Base-by-base conservation (phyloP, 2,888 invertebrate genomes). In the Onthophagus sagittarius region DNA sequence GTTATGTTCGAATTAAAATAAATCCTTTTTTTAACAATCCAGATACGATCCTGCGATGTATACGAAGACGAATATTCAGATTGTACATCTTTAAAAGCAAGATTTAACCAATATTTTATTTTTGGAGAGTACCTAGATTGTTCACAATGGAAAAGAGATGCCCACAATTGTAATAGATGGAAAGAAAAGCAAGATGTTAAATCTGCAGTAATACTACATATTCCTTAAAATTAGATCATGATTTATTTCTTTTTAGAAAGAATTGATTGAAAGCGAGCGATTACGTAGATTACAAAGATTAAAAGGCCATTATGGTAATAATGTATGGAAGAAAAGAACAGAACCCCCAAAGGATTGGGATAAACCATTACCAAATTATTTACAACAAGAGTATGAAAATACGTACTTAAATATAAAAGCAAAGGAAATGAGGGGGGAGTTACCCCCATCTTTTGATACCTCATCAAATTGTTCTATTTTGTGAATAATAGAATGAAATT, bases 41-140 rank as follows among this genome's bases (percentile, higher is more conserved):
- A 95, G 95, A 91, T 96, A 70, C 88, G 94, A 78, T 91, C 92
- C 5, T 95, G 95, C 84, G 85, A 88, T n/a, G 79, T 90, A n/a
- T 96, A 96, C 81, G 88, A 92, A 79, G 93, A 92, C 71, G 96
- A 96, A 86, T 94, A 94, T 81, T 87, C 88, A 15, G 95, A 96
- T 77, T 96, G 96, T 83, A 91, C 86, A 71, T 91, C 93, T 78
- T 86, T 94, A 15, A 90, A 86, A 84, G 92, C 89, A 0, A 88
- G 95, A 77, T 94, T 96, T 80, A 92, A 97, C 83, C 97, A 97
- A 84, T 93, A 94, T 83, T 97, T 95, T 82, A 88, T 96, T 74
- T 88, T 88, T 84, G 97, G 97, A 0, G 86, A 93, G 81, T 84
- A 86, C 0, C 72, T 88, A 5, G 93, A 96, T 82, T 97, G 97